Evolutionary conservation across 2,888 invertebrate genomes (phyloP).

Genomic region (Dermolepida albohirtum): DNA sequence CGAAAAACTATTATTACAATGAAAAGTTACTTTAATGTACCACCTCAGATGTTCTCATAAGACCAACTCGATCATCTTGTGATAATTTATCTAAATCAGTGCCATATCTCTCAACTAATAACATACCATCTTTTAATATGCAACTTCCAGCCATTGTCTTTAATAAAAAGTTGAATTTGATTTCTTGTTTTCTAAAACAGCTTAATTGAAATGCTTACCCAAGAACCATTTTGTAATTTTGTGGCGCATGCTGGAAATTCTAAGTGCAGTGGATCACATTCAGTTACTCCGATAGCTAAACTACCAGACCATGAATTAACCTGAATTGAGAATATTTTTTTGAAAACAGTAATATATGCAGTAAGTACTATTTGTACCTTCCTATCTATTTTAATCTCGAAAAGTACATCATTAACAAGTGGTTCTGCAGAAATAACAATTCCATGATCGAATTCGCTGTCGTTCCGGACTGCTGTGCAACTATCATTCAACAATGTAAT

Average conservation of each 20-base stretch:
- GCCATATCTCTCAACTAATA: constrained; percentile 86
- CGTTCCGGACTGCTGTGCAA: constrained; percentile 83
- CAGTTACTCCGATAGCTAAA: constrained; percentile 81
- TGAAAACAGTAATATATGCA: background rate
- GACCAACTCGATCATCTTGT: constrained; percentile 84
- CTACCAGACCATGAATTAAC: constrained; percentile 84
- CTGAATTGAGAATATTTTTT: constrained; percentile 63
- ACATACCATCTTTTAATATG: constrained; percentile 86
- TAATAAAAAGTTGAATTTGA: constrained; percentile 33
- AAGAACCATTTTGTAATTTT: constrained; percentile 83
- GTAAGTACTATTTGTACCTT: constrained; percentile 73
- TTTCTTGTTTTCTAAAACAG: background rate
- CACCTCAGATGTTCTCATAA: constrained; percentile 84
- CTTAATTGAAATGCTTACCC: constrained; percentile 69
- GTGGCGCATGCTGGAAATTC: constrained; percentile 82
- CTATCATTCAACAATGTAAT: constrained; percentile 87
- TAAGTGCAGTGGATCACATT: constrained; percentile 75
- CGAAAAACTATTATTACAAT: constrained; percentile 2
- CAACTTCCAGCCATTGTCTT: constrained; percentile 89
- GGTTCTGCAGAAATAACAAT: constrained; percentile 86
- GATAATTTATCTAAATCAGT: constrained; percentile 84
- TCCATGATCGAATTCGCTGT: constrained; percentile 90
- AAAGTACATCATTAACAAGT: constrained; percentile 82
- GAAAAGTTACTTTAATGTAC: constrained; percentile 41
- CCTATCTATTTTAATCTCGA: constrained; percentile 89